phyloP scores from a whole-genome alignment of 1,140 invertebrate genomes.

The Schlechtendalia chinensis region DNA sequence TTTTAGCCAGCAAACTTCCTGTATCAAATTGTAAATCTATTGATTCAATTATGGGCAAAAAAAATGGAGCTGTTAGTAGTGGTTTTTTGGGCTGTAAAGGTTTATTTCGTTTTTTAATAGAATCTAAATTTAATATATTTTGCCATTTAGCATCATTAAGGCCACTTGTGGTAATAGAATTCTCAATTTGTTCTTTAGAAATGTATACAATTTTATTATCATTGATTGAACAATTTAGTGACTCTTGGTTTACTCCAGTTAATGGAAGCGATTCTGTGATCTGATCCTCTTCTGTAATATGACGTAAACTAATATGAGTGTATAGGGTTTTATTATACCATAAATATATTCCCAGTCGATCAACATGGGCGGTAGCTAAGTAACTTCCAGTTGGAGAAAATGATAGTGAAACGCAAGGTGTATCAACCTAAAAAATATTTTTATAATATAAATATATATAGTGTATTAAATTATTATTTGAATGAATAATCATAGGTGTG shows the following conservation, averaged over 20 bases:
- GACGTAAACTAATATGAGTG: constrained; percentile 72
- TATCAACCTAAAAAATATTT: constrained; percentile 61
- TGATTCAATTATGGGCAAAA: constrained; percentile 85
- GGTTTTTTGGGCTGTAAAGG: constrained; percentile 79
- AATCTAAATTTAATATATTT: constrained; percentile 86
- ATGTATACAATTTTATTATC: constrained; percentile 66
- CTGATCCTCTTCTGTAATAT: constrained; percentile 66
- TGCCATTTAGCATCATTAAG: constrained; percentile 74
- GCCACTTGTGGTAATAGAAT: constrained; percentile 64
- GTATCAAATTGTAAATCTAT: constrained; percentile 80
- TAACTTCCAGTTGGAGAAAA: constrained; percentile 90
- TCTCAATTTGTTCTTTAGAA: constrained; percentile 79
- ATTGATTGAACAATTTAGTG: constrained; percentile 59
- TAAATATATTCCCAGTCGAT: constrained; percentile 85
- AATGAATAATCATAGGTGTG: no score
- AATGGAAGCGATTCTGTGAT: constrained; percentile 60
- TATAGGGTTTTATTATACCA: constrained; percentile 92
- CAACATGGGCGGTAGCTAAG: constrained; percentile 83
- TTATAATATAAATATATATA: not conserved
- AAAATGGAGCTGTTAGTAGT: constrained; percentile 88
- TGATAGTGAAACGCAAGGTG: constrained; percentile 76
- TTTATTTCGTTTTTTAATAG: constrained; percentile 88
- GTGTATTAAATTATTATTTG: constrained; percentile 1
- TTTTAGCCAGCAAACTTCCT: constrained; percentile 58
- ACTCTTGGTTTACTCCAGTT: constrained; percentile 56